Evolutionary conservation across 2,888 invertebrate genomes (phyloP), one percentile per base, ranked within the genome.

Genomic region (Acleris sparsana): DNA sequence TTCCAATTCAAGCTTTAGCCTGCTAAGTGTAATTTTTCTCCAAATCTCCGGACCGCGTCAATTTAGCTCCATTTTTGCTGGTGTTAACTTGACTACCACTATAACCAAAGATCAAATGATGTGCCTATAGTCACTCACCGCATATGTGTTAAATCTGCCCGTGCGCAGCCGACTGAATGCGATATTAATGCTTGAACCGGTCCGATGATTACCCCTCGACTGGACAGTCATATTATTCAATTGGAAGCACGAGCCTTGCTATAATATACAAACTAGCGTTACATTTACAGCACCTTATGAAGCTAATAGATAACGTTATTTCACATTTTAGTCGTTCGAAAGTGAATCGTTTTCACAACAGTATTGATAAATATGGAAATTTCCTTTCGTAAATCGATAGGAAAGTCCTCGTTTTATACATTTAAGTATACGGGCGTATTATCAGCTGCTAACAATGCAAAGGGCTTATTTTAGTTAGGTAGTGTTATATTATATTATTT

Each of bases 221-320:
- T 82, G 78, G 78, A 80, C 76, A 78, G 76, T 77, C 77, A 74
- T 81, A 82, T 84, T 84, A 86, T 85, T 85, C 84, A 86, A 86
- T 88, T 85, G 79, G 75, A 71, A 70, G 78, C 77, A 79, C 75
- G 76, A 77, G 75, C 74, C 75, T 70, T 69, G 71, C 71, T 80
- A 78, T 79, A 74, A 78, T 77, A 77, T n/a, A 39, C 55, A 70
- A 74, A 75, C 70, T 73, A 75, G 72, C 71, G 69, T 73, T 77
- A 71, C 73, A 61, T 69, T 68, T 60, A 67, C 53, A 61, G 66
- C 67, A 61, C 39, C 57, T 66, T 57, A 62, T 66, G 48, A 57
- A 62, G 53, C 49, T 56, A 56, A 55, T 48, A 49, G 56, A 29
- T 62, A 66, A 66, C 61, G 56, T 53, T 66, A 62, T 62, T 22